Evolutionary conservation across 2,888 invertebrate species (phyloP).

Genomic region (Torymus tubicola): DNA sequence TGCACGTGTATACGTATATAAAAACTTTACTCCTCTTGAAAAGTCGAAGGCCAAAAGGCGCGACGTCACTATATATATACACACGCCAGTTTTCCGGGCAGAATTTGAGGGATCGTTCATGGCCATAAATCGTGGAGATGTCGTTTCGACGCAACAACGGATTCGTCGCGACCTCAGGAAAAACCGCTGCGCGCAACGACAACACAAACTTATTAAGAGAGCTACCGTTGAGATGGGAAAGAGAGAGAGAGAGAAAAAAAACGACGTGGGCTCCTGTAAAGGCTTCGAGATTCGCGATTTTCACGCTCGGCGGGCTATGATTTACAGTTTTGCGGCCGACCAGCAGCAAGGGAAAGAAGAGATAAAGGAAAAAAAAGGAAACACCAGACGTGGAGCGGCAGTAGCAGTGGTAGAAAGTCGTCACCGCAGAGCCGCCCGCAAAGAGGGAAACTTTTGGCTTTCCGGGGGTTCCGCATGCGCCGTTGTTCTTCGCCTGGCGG

Average conservation of each 20-base stretch:
- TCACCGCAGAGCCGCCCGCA: conserved; percentile 26
- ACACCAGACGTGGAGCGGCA: background rate
- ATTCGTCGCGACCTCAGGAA: background rate
- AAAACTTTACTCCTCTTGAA: background rate
- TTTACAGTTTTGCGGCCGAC: conserved; percentile 38
- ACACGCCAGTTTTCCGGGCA: background rate
- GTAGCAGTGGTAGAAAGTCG: background rate
- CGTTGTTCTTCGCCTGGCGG: conserved; percentile 6
- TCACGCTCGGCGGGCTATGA: conserved; percentile 25
- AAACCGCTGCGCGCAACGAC: conserved; percentile 18
- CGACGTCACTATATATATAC: background rate
- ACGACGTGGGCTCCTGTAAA: too few relatives aligned
- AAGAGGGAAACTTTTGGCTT: background rate
- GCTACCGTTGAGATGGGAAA: background rate
- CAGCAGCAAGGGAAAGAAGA: background rate
- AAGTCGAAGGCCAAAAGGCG: conserved; percentile 1
- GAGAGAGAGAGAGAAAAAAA: background rate
- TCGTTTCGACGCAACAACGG: background rate
- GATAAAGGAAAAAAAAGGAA: background rate
- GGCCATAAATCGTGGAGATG: conserved; percentile 31
- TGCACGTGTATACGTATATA: background rate
- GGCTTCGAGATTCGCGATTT: conserved; percentile 19
- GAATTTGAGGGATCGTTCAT: background rate
- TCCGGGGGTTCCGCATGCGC: background rate
- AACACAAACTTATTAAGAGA: conserved; percentile 1